Conservation (phyloP, 2,113 vertebrate species). For the Rhipidura dahli region DNA sequence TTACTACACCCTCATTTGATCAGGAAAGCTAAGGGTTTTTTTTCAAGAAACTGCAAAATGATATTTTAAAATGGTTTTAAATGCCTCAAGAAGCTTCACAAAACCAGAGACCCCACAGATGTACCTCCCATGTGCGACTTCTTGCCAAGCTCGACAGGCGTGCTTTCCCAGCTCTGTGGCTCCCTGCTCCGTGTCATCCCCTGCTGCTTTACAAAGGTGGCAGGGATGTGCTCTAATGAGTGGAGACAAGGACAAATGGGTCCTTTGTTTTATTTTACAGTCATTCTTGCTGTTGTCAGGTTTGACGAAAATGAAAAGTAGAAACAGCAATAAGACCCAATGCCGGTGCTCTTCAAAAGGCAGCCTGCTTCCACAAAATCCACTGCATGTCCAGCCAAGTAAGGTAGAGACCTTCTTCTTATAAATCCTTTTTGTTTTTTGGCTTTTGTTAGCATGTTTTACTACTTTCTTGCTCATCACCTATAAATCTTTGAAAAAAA, state of each 20-base stretch:
- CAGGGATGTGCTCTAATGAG: not conserved
- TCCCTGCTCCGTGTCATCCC: not conserved
- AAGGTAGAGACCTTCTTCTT: not conserved
- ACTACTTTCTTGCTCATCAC: not conserved
- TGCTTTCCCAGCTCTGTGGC: not conserved
- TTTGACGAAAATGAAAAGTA: not conserved
- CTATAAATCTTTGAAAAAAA: not conserved
- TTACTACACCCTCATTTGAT: not conserved
- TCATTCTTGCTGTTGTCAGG: not conserved
- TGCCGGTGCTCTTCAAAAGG: not conserved
- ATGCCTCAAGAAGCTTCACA: not conserved
- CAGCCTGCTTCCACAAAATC: not conserved
- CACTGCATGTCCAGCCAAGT: not conserved
- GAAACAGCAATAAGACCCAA: not conserved
- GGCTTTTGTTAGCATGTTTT: not conserved
- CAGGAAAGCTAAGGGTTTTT: not conserved
- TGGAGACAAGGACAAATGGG: not conserved
- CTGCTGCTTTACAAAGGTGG: not conserved
- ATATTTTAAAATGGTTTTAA: not conserved
- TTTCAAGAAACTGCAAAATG: not conserved
- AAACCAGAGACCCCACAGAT: not conserved
- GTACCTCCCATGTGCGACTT: not conserved
- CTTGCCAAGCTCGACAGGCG: not conserved
- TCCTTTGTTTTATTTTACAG: not conserved
- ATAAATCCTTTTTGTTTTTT: not conserved